Base-by-base conservation (phyloP, 2,797 vertebrate species). In the Octomys mimax region DNA sequence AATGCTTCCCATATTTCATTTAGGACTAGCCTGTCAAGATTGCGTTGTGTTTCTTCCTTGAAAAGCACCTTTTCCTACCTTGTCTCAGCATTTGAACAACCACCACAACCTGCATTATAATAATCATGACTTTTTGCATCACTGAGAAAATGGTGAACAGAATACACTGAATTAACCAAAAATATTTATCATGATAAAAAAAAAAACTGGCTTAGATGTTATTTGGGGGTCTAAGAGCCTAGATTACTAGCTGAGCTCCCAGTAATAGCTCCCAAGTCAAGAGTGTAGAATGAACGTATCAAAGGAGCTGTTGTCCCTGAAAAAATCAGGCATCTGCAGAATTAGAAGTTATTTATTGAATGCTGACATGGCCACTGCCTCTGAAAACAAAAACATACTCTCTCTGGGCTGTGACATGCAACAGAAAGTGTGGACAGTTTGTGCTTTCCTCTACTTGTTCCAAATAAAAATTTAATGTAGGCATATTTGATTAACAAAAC, bases 241-340 rank as follows among this genome's bases (percentile, higher is more conserved):
- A 12, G 12, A 62, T 87, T 87, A 57, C 70, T 73, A 54, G 24
- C 10, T 79, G 46, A 70, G 22, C 18, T 85, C 75, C 83, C 14
- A 54, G 68, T 33, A 94, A 89, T 9, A 61, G 54, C 31, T 95
- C 42, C 57, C 62, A 59, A 91, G 83, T 88, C 64, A 87, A 86
- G 85, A 70, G 59, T 54, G 57, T 36, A 88, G 42, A 66, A 42
- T 22, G 42, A 73, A 18, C 61, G 26, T 61, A 79, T 21, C 80
- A 70, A 95, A 91, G 18, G 26, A 89, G 26, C 5, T 89, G 24
- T 28, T 46, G 5, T 73, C 42, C 42, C 46, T 52, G 39, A 49
- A 28, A 36, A 83, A 83, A 94, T 46, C 10, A 71, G 73, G 39
- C 39, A 87, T 42, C 46, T 92, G 66, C 39, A 83, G 18, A 62